Conservation (phyloP, 2,113 vertebrate species). For the Gadus chalcogrammus region DNA sequence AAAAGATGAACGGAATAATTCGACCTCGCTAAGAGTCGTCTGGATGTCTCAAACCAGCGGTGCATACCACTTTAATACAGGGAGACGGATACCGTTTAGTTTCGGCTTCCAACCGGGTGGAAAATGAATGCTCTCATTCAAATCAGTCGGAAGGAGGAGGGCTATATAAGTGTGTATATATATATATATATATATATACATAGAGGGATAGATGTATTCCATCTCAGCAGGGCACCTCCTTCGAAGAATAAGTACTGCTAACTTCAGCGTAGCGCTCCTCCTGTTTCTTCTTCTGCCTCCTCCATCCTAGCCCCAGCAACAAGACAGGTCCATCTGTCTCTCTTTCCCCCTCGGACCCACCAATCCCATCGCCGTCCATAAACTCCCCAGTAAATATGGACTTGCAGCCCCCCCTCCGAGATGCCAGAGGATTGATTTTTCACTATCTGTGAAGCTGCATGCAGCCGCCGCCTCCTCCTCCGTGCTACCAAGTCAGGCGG, state of each 20-base stretch:
- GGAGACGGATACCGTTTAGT: no score
- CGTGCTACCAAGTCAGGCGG: constrained; percentile 24
- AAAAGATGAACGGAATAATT: no score
- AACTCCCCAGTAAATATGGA: constrained; percentile 55
- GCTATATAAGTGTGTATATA: no score
- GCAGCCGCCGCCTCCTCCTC: constrained; percentile 21
- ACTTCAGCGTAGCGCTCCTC: constrained; percentile 22
- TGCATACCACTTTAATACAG: no score
- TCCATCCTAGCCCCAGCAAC: constrained; percentile 1
- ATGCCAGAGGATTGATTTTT: constrained; percentile 46
- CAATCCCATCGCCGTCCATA: constrained; percentile 45
- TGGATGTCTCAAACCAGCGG: no score
- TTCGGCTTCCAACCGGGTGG: no score
- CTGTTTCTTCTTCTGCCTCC: constrained; percentile 22
- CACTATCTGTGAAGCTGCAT: constrained; percentile 33
- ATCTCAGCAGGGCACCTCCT: constrained; percentile 9
- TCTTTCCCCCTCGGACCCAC: constrained; percentile 30
- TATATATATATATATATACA: no score
- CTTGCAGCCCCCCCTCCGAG: constrained; percentile 4
- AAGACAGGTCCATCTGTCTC: constrained; percentile 50
- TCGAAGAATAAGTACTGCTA: constrained; percentile 17
- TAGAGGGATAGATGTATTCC: neutral
- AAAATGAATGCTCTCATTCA: no score
- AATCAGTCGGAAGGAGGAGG: no score
- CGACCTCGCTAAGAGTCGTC: no score